Percentiles rank a stretch among this genome's conserved stretches.
Conservation (phyloP, 2,888 invertebrate species). For the Lasiommata megera region DNA sequence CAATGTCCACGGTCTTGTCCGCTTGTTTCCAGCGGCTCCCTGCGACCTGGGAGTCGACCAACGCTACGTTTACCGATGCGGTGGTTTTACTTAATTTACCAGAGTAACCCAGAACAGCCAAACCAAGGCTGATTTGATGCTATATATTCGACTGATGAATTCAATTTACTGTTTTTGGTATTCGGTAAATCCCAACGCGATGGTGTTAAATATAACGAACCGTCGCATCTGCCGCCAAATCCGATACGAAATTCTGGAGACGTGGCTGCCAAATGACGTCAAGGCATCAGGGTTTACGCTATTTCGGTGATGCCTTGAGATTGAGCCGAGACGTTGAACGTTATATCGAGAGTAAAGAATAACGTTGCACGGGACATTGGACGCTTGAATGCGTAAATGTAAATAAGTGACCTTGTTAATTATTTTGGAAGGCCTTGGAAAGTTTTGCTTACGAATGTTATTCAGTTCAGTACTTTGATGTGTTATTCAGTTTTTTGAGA, state of each 20-base stretch:
- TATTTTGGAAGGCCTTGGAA: neutral
- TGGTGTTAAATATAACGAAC: neutral
- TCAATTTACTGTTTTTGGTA: no score
- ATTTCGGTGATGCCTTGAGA: slow-evolving; percentile 25
- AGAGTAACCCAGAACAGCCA: no score
- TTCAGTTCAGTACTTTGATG: no score
- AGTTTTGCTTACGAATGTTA: no score
- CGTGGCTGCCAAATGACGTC: slow-evolving; percentile 29
- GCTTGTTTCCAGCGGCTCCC: no score
- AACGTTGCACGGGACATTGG: slow-evolving; percentile 9
- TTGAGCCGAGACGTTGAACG: neutral
- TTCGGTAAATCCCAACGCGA: neutral
- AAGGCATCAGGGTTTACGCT: slow-evolving; percentile 14
- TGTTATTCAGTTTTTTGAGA: no score
- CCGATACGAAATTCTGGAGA: slow-evolving; percentile 22
- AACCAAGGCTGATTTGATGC: no score
- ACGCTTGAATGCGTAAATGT: neutral
- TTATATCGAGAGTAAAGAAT: neutral
- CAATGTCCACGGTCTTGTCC: no score
- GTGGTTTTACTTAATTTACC: no score
- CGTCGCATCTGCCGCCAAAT: slow-evolving; percentile 15
- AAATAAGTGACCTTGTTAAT: neutral
- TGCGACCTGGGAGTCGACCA: no score
- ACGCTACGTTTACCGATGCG: no score
- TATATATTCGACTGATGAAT: no score